A percentile compares a stretch with the other conserved stretches of the same genome.
These are phyloP conservation scores for Coptodon bakossiorum DNA, from an alignment of 2,113 vertebrate genomes.

Conservation along the genomic window DNA sequence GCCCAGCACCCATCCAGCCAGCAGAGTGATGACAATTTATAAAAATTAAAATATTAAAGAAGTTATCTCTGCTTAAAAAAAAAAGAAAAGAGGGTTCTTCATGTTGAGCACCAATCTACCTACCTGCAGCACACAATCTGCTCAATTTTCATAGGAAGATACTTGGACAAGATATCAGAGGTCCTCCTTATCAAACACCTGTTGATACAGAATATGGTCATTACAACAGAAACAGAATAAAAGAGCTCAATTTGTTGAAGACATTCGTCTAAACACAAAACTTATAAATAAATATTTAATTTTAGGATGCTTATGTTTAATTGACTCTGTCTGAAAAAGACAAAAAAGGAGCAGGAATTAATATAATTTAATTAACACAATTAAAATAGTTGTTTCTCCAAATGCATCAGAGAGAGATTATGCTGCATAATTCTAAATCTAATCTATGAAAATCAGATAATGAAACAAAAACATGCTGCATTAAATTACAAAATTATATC, in stretches of 20 bases:
- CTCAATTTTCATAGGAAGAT: slow-evolving; percentile 96
- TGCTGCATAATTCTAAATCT: neutral
- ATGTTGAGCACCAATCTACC: neutral
- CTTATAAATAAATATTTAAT: neutral
- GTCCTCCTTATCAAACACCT: slow-evolving; percentile 96
- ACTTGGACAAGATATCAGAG: slow-evolving; percentile 95
- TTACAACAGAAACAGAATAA: neutral
- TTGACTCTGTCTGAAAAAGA: neutral
- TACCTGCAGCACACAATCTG: slow-evolving; percentile 98
- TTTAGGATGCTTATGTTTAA: neutral
- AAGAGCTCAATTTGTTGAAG: neutral
- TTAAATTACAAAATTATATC: neutral
- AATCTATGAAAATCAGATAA: neutral
- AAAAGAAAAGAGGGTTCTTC: neutral
- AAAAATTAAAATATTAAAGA: neutral
- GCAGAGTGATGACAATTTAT: neutral
- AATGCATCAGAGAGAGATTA: neutral
- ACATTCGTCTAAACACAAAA: neutral
- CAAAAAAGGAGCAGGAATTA: neutral
- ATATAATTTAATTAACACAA: neutral
- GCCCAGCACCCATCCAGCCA: accelerated
- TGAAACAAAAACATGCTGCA: neutral
- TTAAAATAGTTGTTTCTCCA: neutral
- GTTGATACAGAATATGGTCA: neutral
- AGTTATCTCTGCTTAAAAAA: neutral